phyloP scores from a whole-genome alignment of 2,797 vertebrate genomes.

The Sebastes flavidus region DNA sequence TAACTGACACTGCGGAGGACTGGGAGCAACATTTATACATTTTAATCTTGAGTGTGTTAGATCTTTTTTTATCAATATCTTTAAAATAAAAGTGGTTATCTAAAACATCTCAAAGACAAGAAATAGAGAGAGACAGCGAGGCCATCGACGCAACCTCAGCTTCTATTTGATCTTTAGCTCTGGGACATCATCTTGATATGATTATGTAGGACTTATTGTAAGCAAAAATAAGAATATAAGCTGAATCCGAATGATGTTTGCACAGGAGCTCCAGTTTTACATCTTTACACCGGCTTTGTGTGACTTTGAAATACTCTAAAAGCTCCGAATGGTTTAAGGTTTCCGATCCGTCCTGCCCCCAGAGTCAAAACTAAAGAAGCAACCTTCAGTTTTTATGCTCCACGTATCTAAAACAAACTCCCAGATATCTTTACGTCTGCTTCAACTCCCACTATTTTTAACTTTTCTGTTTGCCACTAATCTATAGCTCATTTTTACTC shows the following conservation, averaged over 20 bases:
- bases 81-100: constrained; percentile 12
- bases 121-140: neutral
- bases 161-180: constrained; percentile 13
- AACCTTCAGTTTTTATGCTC: neutral
- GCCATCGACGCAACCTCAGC: constrained; percentile 10
- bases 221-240: neutral
- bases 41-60: constrained; percentile 15
- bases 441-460: neutral
- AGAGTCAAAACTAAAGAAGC: neutral
- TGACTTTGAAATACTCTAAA: neutral
- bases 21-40: constrained; percentile 7
- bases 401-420: neutral
- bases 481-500: neutral
- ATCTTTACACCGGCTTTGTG: neutral
- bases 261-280: neutral
- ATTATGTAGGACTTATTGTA: neutral
- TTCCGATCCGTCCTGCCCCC: neutral
- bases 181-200: neutral
- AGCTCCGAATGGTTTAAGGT: neutral
- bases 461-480: neutral
- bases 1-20: constrained; percentile 23
- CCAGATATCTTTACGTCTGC: neutral
- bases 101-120: constrained; percentile 22
- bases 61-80: neutral
- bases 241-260: neutral